Conservation (phyloP, 2,797 vertebrate genomes). For the Geotrypetes seraphini region DNA sequence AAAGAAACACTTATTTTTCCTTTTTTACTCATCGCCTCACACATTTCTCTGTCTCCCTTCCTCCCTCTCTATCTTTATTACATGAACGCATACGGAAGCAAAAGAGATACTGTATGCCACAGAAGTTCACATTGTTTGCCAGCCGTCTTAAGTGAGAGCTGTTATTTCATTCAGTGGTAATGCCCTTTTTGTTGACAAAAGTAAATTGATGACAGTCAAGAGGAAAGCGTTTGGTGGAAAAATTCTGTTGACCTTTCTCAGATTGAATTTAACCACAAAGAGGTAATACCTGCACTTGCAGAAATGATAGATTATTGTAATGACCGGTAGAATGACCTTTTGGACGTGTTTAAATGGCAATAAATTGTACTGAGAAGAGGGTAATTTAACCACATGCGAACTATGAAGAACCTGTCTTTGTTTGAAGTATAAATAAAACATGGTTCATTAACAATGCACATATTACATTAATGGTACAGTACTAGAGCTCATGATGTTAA, state of each 20-base stretch:
- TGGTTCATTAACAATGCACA: constrained; percentile 62
- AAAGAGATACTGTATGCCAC: constrained; percentile 7
- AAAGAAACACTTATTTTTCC: no score
- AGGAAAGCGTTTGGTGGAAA: constrained; percentile 66
- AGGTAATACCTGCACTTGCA: constrained; percentile 74
- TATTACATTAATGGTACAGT: constrained; percentile 44
- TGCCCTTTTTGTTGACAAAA: constrained; percentile 87
- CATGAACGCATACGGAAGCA: background rate
- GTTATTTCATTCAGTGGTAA: constrained; percentile 60
- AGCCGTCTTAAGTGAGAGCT: constrained; percentile 54
- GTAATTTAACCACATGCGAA: constrained; percentile 62
- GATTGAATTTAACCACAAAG: constrained; percentile 86
- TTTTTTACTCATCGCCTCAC: no score
- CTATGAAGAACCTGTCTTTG: constrained; percentile 55
- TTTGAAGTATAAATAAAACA: constrained; percentile 89
- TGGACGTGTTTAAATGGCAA: constrained; percentile 96
- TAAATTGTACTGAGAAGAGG: constrained; percentile 77
- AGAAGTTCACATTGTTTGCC: constrained; percentile 41
- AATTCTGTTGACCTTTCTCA: constrained; percentile 86
- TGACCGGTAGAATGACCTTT: constrained; percentile 77
- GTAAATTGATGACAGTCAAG: constrained; percentile 78
- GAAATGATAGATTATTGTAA: constrained; percentile 98
- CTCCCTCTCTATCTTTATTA: no score
- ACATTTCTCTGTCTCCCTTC: no score
- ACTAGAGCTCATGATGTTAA: constrained; percentile 50